Evolutionary conservation across 2,888 invertebrate genomes (phyloP).

Genomic region (Hofmannophila pseudospretella): DNA sequence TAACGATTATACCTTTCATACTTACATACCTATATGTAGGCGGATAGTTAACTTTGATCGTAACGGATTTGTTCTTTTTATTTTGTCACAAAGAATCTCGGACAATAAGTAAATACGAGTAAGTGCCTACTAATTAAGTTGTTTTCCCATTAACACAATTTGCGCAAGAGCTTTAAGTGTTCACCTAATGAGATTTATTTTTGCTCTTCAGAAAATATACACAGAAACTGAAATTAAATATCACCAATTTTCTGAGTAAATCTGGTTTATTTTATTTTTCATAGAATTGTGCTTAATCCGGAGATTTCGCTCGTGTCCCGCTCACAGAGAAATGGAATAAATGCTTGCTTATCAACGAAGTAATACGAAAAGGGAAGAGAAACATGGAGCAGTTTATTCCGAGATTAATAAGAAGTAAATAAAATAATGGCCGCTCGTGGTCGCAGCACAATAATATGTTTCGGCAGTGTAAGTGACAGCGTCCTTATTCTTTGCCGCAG

Average conservation of each 20-base stretch:
- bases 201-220: not conserved
- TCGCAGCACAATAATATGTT: constrained; percentile 36
- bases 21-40: no score
- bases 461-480: constrained; percentile 34
- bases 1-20: no score
- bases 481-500: constrained; percentile 20
- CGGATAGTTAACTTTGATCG: no score
- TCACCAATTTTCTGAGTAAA: not conserved
- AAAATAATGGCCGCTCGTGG: constrained; percentile 36
- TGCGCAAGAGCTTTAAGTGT: no score
- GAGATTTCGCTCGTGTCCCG: not conserved
- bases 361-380: constrained; percentile 19
- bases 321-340: not conserved
- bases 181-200: not conserved
- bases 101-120: no score
- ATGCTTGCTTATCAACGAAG: constrained; percentile 19
- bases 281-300: not conserved
- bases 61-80: no score
- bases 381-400: constrained; percentile 28
- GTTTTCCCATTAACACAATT: not conserved
- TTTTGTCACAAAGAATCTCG: no score
- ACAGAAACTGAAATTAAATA: not conserved
- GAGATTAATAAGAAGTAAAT: constrained; percentile 40
- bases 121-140: not conserved
- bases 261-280: not conserved